Conservation (phyloP, 1,140 invertebrate species). For the Prorops nasuta region DNA sequence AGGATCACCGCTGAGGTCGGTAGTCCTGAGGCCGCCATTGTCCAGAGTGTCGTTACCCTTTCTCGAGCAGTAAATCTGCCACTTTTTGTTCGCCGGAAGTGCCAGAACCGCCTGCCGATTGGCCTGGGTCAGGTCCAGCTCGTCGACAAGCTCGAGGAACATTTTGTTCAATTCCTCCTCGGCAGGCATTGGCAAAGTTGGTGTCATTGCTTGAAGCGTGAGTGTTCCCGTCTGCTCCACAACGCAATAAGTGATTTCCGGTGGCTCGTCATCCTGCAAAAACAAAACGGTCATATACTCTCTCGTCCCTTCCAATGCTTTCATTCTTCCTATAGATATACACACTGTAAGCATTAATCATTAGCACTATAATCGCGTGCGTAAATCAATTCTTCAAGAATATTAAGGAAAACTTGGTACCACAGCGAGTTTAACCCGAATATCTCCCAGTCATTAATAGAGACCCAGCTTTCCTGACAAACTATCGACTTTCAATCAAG, state of each 20-base stretch:
- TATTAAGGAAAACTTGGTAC: too few relatives aligned
- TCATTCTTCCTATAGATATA: too few relatives aligned
- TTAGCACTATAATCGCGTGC: too few relatives aligned
- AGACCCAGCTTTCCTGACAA: too few relatives aligned
- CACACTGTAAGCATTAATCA: too few relatives aligned
- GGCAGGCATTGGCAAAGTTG: conserved; percentile 87
- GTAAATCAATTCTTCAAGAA: too few relatives aligned
- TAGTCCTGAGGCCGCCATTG: conserved; percentile 61
- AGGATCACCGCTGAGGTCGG: conserved; percentile 71
- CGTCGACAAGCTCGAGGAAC: conserved; percentile 92
- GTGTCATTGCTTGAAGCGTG: conserved; percentile 80
- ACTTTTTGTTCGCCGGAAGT: conserved; percentile 91
- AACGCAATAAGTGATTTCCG: conserved; percentile 87
- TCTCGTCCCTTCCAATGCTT: too few relatives aligned
- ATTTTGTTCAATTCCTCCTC: conserved; percentile 89
- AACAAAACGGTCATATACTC: too few relatives aligned
- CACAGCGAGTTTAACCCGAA: too few relatives aligned
- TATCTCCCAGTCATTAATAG: too few relatives aligned
- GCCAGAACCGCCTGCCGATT: conserved; percentile 92
- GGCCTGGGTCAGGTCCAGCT: conserved; percentile 87
- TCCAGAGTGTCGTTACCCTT: conserved; percentile 66
- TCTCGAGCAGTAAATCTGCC: conserved; percentile 95
- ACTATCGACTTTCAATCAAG: too few relatives aligned
- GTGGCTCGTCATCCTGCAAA: conserved; percentile 83
- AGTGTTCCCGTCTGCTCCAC: conserved; percentile 83